phyloP scores from a whole-genome alignment of 1,140 invertebrate species.

The Drosophila insularis region DNA sequence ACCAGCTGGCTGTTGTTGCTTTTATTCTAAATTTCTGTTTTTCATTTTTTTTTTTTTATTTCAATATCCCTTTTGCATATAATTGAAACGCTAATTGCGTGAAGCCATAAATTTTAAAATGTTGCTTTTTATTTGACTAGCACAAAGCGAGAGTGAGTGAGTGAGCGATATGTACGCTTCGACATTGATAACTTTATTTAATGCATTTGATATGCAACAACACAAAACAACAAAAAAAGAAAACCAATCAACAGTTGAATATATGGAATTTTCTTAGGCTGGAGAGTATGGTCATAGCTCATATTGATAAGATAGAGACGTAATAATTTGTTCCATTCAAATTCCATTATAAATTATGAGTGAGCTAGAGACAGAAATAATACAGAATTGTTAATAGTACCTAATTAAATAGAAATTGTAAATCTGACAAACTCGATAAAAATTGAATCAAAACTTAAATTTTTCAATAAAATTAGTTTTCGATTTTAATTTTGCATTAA shows the following conservation, averaged over 20 bases:
- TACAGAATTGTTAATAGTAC: too few relatives aligned
- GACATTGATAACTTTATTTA: conserved; percentile 74
- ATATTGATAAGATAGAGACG: neutral
- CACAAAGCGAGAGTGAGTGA: neutral
- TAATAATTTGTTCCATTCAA: neutral
- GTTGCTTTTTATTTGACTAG: conserved; percentile 59
- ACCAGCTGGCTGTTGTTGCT: conserved; percentile 39
- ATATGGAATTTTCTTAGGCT: neutral
- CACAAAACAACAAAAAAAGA: neutral
- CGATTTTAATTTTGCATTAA: too few relatives aligned
- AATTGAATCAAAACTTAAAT: too few relatives aligned
- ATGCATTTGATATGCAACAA: conserved; percentile 65
- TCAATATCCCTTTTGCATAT: conserved; percentile 77
- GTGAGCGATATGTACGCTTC: conserved; percentile 21
- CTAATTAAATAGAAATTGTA: too few relatives aligned
- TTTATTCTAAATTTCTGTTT: conserved; percentile 32
- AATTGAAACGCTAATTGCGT: conserved; percentile 80
- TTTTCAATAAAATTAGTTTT: too few relatives aligned
- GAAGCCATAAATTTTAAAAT: conserved; percentile 79
- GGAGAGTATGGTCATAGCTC: neutral
- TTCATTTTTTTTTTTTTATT: conserved; percentile 36
- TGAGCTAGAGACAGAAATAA: too few relatives aligned
- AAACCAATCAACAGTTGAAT: conserved; percentile 51
- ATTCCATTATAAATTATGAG: too few relatives aligned
- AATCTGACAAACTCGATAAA: too few relatives aligned